phyloP scores from a whole-genome alignment of 2,113 vertebrate species.

The Forbesichthys papilliferus region DNA sequence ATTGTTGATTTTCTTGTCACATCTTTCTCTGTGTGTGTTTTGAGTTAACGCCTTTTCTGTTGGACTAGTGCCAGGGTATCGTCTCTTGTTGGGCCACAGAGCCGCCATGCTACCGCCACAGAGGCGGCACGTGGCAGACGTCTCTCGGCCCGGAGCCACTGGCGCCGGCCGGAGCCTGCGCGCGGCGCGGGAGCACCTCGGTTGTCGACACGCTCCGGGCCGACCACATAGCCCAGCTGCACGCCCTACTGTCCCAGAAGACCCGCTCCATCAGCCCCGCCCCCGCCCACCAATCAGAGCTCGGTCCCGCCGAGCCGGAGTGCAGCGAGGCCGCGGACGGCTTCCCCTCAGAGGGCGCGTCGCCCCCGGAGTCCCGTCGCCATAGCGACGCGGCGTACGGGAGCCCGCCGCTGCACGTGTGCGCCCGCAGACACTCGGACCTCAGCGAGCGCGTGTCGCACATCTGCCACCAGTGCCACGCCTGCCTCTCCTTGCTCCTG shows the following conservation, averaged over 20 bases:
- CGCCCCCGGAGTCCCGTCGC: slow-evolving; percentile 48
- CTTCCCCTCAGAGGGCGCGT: slow-evolving; percentile 8
- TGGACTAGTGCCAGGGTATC: slow-evolving; percentile 43
- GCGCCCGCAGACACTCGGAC: slow-evolving; percentile 66
- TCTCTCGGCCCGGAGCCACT: slow-evolving; percentile 42
- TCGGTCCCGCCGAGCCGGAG: slow-evolving; percentile 19
- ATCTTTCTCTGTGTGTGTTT: slow-evolving; percentile 19
- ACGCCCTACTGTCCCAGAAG: slow-evolving; percentile 29
- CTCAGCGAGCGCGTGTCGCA: slow-evolving; percentile 40
- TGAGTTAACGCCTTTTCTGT: slow-evolving; percentile 58
- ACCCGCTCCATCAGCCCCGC: slow-evolving; percentile 46
- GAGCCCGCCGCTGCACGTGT: slow-evolving; percentile 1
- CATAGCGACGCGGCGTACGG: slow-evolving; percentile 46
- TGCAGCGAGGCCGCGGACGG: slow-evolving; percentile 22
- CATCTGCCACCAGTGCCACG: not conserved
- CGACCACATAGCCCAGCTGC: slow-evolving; percentile 47
- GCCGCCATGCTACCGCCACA: slow-evolving; percentile 54
- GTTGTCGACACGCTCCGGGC: slow-evolving; percentile 62
- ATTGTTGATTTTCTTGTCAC: not conserved
- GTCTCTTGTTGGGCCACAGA: slow-evolving; percentile 46
- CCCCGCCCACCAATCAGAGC: slow-evolving; percentile 31
- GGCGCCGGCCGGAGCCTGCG: slow-evolving; percentile 40
- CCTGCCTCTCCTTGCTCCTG: slow-evolving; percentile 40
- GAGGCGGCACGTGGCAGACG: slow-evolving; percentile 40
- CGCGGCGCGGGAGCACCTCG: slow-evolving; percentile 71